phyloP scores from a whole-genome alignment of 2,113 vertebrate species.

The Dryoscopus gambensis region DNA sequence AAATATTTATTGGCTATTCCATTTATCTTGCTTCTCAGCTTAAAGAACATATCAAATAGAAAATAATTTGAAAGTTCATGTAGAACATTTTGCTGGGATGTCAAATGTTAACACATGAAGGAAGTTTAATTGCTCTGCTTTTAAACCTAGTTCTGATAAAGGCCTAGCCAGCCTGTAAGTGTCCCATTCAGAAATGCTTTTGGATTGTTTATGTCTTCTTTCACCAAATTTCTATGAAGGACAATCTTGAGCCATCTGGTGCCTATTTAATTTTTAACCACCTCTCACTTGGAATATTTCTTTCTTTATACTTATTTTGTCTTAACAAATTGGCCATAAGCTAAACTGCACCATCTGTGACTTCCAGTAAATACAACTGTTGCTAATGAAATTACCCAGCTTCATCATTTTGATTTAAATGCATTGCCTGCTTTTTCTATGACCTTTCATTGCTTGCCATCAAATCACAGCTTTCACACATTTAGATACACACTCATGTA shows the following conservation, averaged over 20 bases:
- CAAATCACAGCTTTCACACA: conserved; percentile 87
- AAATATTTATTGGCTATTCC: background rate
- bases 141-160: conserved; percentile 52
- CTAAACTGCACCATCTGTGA: conserved; percentile 90
- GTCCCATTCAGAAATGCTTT: conserved; percentile 71
- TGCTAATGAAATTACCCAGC: conserved; percentile 96
- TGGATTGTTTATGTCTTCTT: conserved; percentile 67
- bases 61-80: background rate
- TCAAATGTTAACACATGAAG: background rate
- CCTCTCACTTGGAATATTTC: conserved; percentile 83
- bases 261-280: conserved; percentile 85
- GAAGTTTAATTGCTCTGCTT: conserved; percentile 18
- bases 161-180: conserved; percentile 47
- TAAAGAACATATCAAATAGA: background rate
- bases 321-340: conserved; percentile 86
- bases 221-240: conserved; percentile 80
- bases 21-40: background rate
- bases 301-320: conserved; percentile 83
- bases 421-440: conserved; percentile 85
- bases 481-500: conserved; percentile 95
- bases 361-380: conserved; percentile 92
- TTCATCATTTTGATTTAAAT: conserved; percentile 96
- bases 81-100: background rate
- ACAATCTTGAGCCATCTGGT: conserved; percentile 81
- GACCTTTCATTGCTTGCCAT: conserved; percentile 93